Conservation (phyloP, 2,113 vertebrate species). For the Nibea albiflora region DNA sequence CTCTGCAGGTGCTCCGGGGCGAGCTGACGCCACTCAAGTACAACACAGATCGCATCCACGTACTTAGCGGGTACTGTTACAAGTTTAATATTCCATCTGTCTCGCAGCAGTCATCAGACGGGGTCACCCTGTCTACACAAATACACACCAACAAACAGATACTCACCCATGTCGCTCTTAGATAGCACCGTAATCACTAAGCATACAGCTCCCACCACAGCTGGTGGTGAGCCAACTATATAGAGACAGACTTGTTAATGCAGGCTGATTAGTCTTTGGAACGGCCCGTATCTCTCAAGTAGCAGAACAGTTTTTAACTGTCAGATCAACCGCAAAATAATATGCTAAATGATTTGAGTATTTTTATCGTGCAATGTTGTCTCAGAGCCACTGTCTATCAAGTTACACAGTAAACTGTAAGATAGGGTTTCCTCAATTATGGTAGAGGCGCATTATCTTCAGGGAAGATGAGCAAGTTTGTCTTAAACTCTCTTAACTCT, state of each 20-base stretch:
- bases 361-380: background rate
- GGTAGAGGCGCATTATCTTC: background rate
- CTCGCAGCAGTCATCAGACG: conserved; percentile 5
- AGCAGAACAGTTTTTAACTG: background rate
- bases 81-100: conserved; percentile 8
- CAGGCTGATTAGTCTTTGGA: background rate
- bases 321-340: background rate
- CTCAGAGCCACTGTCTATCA: background rate
- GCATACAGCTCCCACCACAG: background rate
- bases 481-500: background rate
- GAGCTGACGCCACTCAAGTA: conserved; percentile 98
- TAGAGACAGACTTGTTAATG: background rate
- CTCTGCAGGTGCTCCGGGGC: conserved; percentile 96
- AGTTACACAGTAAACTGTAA: background rate
- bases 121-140: conserved; percentile 5
- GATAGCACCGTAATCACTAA: conserved; percentile 12
- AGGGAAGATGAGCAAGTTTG: background rate
- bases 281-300: background rate
- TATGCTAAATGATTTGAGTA: no score
- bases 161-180: background rate
- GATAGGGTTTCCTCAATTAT: background rate
- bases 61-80: conserved; percentile 93
- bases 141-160: conserved; percentile 12
- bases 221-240: background rate
- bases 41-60: conserved; percentile 98